These are phyloP conservation scores for Scylla paramamosain DNA, from an alignment of 1,140 invertebrate species.

Conservation along the genomic window DNA sequence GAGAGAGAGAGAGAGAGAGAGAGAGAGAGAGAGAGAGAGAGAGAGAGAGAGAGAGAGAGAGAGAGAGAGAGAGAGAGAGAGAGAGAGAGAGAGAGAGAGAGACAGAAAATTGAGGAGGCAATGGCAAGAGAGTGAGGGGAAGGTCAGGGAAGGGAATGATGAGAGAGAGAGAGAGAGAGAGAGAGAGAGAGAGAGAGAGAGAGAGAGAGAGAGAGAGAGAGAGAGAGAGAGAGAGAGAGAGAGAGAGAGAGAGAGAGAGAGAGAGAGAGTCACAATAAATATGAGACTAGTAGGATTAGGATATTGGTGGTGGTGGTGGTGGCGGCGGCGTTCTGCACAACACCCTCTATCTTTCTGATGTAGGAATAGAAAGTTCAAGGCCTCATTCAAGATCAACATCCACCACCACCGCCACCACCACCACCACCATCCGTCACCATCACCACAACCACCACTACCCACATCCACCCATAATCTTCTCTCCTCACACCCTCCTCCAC, in stretches of 20 bases:
- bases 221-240: slow-evolving; percentile 28
- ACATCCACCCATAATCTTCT: not conserved
- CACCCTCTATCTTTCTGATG: not conserved
- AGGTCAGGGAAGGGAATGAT: not conserved
- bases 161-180: too few species aligned
- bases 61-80: not conserved
- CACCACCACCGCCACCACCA: not conserved
- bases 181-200: not conserved
- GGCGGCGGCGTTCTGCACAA: not conserved
- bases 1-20: not conserved
- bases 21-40: not conserved
- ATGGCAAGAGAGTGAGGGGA: not conserved
- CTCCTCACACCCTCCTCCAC: not conserved
- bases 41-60: not conserved
- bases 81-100: not conserved
- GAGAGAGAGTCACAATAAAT: too few species aligned
- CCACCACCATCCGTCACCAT: not conserved
- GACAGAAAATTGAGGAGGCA: not conserved
- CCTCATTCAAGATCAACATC: too few species aligned
- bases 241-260: slow-evolving; percentile 22
- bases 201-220: not conserved
- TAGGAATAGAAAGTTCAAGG: not conserved
- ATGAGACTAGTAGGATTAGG: too few species aligned
- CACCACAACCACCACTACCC: not conserved
- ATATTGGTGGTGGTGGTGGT: not conserved